Percentiles rank a stretch among this genome's conserved stretches.
Evolutionary conservation across 1,140 invertebrate species (phyloP).

Genomic region (Diabrotica virgifera): DNA sequence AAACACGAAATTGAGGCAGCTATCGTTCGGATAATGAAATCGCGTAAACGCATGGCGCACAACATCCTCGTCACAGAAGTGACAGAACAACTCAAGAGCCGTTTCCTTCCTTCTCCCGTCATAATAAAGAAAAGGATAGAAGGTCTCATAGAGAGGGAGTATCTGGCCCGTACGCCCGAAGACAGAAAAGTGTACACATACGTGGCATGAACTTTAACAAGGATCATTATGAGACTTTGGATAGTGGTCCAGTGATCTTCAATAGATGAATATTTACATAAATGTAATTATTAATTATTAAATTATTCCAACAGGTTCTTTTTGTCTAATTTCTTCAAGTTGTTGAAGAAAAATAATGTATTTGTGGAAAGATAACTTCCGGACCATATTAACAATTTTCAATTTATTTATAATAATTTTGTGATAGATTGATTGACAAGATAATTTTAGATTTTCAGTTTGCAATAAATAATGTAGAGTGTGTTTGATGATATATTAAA

Average conservation of each 20-base stretch:
- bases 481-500: neutral
- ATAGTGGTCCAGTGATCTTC: slow-evolving; percentile 14
- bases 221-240: slow-evolving; percentile 18
- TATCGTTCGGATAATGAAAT: slow-evolving; percentile 99
- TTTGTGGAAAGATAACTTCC: neutral
- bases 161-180: slow-evolving; percentile 92
- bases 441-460: neutral
- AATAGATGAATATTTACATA: slow-evolving; percentile 23
- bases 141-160: slow-evolving; percentile 98
- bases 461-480: neutral
- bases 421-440: neutral
- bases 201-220: slow-evolving; percentile 64
- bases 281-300: slow-evolving; percentile 20
- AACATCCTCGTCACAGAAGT: slow-evolving; percentile 96
- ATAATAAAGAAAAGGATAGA: slow-evolving; percentile 99
- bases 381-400: neutral
- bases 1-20: slow-evolving; percentile 99
- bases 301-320: slow-evolving; percentile 23
- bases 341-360: slow-evolving; percentile 1
- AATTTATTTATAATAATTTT: neutral
- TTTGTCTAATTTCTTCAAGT: neutral
- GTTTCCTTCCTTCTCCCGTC: slow-evolving; percentile 96
- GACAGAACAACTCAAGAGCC: slow-evolving; percentile 91
- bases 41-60: slow-evolving; percentile 91
- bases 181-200: slow-evolving; percentile 94